Conservation (phyloP, 2,888 invertebrate genomes). For the Platypus cylindrus region DNA sequence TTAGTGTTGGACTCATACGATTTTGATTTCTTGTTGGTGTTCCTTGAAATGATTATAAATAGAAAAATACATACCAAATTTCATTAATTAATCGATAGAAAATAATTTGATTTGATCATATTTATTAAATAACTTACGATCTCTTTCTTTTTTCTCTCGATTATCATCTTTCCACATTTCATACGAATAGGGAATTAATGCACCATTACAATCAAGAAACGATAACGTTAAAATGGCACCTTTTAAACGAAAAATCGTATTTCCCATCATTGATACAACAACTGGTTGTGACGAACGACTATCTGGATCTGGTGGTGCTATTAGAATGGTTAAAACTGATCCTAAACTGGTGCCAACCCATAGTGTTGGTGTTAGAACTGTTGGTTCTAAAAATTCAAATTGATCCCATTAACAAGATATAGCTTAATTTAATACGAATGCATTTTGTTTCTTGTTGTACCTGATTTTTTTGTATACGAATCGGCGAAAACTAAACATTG, state of each 20-base stretch:
- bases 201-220: conserved; percentile 91
- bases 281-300: conserved; percentile 74
- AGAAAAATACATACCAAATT: background rate
- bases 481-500: conserved; percentile 94
- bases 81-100: background rate
- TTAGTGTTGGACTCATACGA: conserved; percentile 66
- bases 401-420: no score
- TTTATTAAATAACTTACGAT: conserved; percentile 27
- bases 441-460: conserved; percentile 37
- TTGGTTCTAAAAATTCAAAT: conserved; percentile 57
- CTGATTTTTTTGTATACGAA: conserved; percentile 87
- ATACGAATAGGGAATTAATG: conserved; percentile 77
- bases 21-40: conserved; percentile 56
- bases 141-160: conserved; percentile 41
- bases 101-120: background rate
- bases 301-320: conserved; percentile 71
- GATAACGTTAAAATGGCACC: conserved; percentile 90
- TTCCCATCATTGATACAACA: conserved; percentile 84
- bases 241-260: conserved; percentile 91
- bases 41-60: conserved; percentile 27
- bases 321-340: conserved; percentile 85
- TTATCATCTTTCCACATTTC: conserved; percentile 90
- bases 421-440: background rate
- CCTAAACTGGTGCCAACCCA: conserved; percentile 98
- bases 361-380: conserved; percentile 72